Evolutionary conservation across 2,797 vertebrate species (phyloP), one percentile per base, ranked within the genome.

Genomic region (Eurystomus glaucurus): DNA sequence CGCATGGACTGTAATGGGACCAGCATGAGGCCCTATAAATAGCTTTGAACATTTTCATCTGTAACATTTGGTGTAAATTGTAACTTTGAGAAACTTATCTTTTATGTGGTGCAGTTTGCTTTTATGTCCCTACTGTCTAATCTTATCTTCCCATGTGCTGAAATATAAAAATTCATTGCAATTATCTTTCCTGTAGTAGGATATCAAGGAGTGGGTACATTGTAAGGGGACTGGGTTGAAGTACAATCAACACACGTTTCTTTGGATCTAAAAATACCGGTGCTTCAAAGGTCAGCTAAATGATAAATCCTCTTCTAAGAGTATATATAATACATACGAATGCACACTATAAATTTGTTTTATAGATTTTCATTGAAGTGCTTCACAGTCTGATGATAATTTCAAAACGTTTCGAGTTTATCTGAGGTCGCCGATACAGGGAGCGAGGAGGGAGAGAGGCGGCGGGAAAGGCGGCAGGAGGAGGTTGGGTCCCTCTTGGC

Each of bases 101-200:
- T 97, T 97, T 96, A 97, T 96, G 96, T 91, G 92, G 65, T 58
- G 87, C 86, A 78, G 95, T 96, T 96, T 96, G 86, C 96, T 96
- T 97, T 97, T 97, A 95, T 97, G 94, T 96, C 94, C 93, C 92
- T 83, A 88, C 95, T 94, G 93, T 95, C 96, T 97, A 96, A 97
- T 97, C 94, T 96, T 96, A 96, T 96, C 97, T 96, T 94, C 82
- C 84, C 95, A 94, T 97, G 97, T 94, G 92, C 94, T 91, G 94
- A 96, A 96, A 94, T 95, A 96, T 96, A 97, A 97, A 97, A 97
- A 97, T 94, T 96, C 95, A 97, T 91, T 93, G 96, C 92, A 97
- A 96, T 93, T 97, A 93, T 97, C 95, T 96, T 94, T 88, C 78
- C 93, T 90, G 83, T 94, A 93, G 94, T 88, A 93, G 93, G 92